Base-by-base conservation (phyloP, 2,797 vertebrate genomes). In the Danio tinwini region DNA sequence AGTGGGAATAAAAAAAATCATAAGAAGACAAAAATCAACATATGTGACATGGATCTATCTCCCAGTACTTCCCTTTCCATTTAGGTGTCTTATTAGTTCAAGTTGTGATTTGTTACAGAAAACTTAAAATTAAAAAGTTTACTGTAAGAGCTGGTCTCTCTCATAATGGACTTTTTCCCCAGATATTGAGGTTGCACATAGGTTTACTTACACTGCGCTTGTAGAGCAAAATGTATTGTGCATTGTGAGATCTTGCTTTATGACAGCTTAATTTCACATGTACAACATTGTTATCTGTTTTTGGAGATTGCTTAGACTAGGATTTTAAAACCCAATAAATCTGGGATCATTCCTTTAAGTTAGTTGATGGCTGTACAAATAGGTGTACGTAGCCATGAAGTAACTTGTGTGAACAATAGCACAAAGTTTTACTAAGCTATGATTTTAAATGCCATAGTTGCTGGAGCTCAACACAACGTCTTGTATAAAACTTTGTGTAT, bases 101-200 rank as follows among this genome's bases (percentile, higher is more conserved):
- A 17, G 6, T 73, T 49, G 6, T 39, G 40, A 52, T 10, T 52
- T n/a, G 12, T 63, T 70, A 4, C 21, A 50, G 17, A 29, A 21
- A 78, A 14, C 17, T 19, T 65, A 8, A 67, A 42, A 11, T n/a
- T 4, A 0, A 67, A 74, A 63, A 39, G 40, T 77, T 81, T 71
- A 45, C 12, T 16, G 37, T 74, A 90, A 89, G 91, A 94, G 93
- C 93, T 53, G 93, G 93, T 84, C 91, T 94, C 91, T 94, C 90
- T 90, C 83, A 67, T 8, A 39, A 40, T 14, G 5, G 2, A 6
- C 16, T 14, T 9, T 49, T 68, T 61, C 52, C 7, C 17, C 29
- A 29, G 29, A 29, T 29, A 29, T 19, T 9, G 16, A 37, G 44
- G 53, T n/a, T 0, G 8, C 40, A 44, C 2, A 16, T 56, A 37